Conservation (phyloP, 1,140 invertebrate species). For the Brachionus plicatilis region DNA sequence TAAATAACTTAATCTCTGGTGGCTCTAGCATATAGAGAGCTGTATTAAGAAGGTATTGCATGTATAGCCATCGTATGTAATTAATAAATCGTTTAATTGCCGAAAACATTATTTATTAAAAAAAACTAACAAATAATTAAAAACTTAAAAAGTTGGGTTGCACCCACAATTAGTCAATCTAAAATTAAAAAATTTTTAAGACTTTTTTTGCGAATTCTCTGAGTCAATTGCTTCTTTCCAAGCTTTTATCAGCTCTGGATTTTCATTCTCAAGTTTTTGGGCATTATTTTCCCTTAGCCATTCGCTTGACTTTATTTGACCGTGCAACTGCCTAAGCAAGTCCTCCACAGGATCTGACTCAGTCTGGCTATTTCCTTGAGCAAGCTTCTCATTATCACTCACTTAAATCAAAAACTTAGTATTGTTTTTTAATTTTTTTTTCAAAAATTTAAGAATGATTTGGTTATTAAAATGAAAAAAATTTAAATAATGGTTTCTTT, state of each 20-base stretch:
- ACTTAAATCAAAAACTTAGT: background rate
- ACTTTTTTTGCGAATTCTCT: background rate
- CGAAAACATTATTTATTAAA: conserved; percentile 17
- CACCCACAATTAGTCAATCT: background rate
- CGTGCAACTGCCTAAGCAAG: conserved; percentile 1
- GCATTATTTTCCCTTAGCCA: conserved; percentile 30
- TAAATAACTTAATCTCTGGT: conserved; percentile 9
- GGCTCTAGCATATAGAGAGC: conserved; percentile 38
- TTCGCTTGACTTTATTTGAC: conserved; percentile 18
- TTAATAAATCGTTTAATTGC: conserved; percentile 20
- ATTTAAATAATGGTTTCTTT: background rate
- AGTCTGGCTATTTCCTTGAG: background rate
- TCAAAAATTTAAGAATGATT: background rate
- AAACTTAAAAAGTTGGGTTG: background rate
- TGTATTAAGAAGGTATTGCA: conserved; percentile 40
- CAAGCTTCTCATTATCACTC: background rate
- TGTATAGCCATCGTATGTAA: conserved; percentile 34
- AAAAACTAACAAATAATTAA: background rate
- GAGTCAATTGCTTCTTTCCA: conserved; percentile 14
- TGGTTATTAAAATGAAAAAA: background rate
- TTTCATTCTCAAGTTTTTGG: conserved; percentile 25
- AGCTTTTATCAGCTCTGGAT: conserved; percentile 19
- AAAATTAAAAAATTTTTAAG: background rate
- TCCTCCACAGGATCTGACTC: background rate
- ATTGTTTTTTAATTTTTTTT: background rate